Evolutionary conservation across 2,113 vertebrate genomes (phyloP).

Genomic region (Oryzias melastigma): DNA sequence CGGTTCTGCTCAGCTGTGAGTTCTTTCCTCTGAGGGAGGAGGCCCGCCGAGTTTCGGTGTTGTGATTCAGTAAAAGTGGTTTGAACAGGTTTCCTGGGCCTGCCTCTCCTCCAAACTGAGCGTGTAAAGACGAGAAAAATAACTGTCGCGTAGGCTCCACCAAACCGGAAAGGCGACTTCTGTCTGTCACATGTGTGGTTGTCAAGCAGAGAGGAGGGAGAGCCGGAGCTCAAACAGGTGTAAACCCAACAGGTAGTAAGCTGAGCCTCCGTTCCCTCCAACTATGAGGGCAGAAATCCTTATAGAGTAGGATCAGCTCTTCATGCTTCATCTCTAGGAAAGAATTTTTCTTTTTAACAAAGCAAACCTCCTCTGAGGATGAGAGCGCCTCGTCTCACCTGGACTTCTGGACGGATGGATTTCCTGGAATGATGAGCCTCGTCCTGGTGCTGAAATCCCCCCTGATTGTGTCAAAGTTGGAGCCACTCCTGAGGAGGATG

Average conservation of each 20-base stretch:
- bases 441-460: constrained; percentile 3
- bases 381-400: constrained; percentile 22
- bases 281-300: no score
- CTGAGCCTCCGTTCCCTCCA: constrained; percentile 26
- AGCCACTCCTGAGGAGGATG: constrained; percentile 52
- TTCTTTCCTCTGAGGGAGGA: constrained; percentile 22
- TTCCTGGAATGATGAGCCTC: constrained; percentile 48
- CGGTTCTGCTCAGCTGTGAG: no score
- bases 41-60: neutral
- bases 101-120: constrained; percentile 43
- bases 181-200: neutral
- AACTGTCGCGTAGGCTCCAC: constrained; percentile 61
- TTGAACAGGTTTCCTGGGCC: constrained; percentile 13
- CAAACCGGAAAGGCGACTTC: constrained; percentile 64
- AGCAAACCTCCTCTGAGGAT: constrained; percentile 7
- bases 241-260: constrained; percentile 55
- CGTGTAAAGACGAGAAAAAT: constrained; percentile 66
- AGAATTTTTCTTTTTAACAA: neutral
- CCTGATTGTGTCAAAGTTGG: constrained; percentile 15
- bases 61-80: neutral
- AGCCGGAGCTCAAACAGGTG: constrained; percentile 61
- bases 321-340: neutral
- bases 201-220: constrained; percentile 6
- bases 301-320: no score
- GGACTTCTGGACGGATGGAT: constrained; percentile 11